Evolutionary conservation across 2,113 vertebrate species (phyloP), one percentile per base, ranked within the genome.

Genomic region (Rhabdomys dilectus): DNA sequence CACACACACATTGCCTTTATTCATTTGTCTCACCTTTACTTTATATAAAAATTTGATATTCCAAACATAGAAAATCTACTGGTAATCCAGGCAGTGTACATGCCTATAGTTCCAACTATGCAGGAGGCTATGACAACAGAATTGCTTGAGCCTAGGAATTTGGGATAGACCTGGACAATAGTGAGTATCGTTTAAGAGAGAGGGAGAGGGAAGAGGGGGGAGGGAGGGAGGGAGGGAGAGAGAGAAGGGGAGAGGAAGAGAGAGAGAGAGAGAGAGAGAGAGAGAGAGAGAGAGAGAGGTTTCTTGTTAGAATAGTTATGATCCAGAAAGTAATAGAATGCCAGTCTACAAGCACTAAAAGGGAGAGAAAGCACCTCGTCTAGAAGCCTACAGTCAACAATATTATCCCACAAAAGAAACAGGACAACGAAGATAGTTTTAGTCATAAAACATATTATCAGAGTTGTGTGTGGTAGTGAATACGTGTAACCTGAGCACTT

Each of bases 11-110:
- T 45, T 42, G 45, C 31, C 39, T 1, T 89, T 91, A 72, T 34
- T 91, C 39, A 42, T 86, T 68, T 93, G 48, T 93, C 80, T 89
- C 58, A 36, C 17, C 29, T 94, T 86, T 26, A 13, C 56, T 96
- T 81, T 75, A 66, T 75, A 13, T 22, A 88, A 60, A 39, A 29
- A 82, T 77, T 87, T 91, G 64, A 82, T 66, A 88, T 92, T 86
- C 36, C 26, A 93, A 22, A n/a, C 73, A 34, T 22, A 62, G 36
- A 85, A 82, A 80, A 90, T 26, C 42, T 29, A 45, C 9, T 78
- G 62, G 19, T 82, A 58, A 82, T 2, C 16, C 9, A n/a, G 56
- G 53, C 22, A 34, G 58, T 5, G 51, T 22, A 9, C n/a, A 26
- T 29, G 9, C 39, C 17, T 39, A 8, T 17, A 53, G 21, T 90